Base-by-base conservation (phyloP, 2,113 vertebrate species). In the Rallus limicola region DNA sequence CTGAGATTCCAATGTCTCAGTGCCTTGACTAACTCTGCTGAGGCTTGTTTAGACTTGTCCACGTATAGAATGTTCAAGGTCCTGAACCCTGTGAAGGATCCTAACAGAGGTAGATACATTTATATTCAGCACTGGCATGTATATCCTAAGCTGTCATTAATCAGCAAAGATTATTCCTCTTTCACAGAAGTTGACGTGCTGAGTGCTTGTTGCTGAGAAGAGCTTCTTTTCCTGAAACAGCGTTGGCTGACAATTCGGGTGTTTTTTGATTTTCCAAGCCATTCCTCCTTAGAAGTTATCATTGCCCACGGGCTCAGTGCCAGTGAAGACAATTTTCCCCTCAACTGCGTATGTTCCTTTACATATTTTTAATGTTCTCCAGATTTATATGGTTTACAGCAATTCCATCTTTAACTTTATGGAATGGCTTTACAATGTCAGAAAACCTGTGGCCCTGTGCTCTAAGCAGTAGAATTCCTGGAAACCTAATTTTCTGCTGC, bases 401-500 rank as follows among this genome's bases (percentile, higher is more conserved):
- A 81, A 82, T 48, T 70, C 5, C 4, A 25, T 20, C 14, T 64
- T 69, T 67, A 62, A 29, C 36, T 90, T 88, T 53, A 29, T 63
- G 25, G 42, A 75, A 40, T 36, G 19, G 4, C 10, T 29, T 65
- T 65, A 48, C 12, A 50, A 5, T n/a, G 60, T 31, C 21, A 79
- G 64, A 62, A 88, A 93, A 36, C n/a, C 44, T 65, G 53, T 8
- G 88, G 25, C 29, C 17, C 26, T 31, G 5, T 84, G 38, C 58
- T 82, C 31, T 82, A 67, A 77, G 40, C 15, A 77, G 17, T 38
- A 91, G 50, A 88, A 65, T 93, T 96, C 76, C 88, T 79, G 72
- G 80, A 96, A 96, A n/a, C 18, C 15, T 2, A 6, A 16, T 78
- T 64, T 90, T 46, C 63, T 93, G 58, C 24, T 79, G 60, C 60